Base-by-base conservation (phyloP, 2,113 vertebrate genomes). In the Elephantulus edwardii region DNA sequence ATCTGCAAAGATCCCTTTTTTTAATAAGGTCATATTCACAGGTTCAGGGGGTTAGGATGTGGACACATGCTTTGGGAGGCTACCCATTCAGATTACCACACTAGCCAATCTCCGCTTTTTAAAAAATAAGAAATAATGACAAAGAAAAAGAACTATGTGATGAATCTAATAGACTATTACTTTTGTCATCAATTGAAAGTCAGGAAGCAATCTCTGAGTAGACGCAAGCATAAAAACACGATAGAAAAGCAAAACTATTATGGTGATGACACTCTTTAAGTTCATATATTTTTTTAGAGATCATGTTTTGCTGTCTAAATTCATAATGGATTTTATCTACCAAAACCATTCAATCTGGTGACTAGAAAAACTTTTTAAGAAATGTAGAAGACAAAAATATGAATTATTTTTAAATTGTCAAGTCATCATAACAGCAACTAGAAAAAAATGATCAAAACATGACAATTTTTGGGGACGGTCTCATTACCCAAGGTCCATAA, bases 381-480 rank as follows among this genome's bases (percentile, higher is more conserved):
- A 71, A 83, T 90, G 8, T 11, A 82, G 77, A 62, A n/a, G 40
- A 30, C 28, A 88, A 42, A 90, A 76, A 71, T 42, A 8, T 77
- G 30, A 86, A 77, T 44, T 90, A 46, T 64, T 86, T 79, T 88
- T 44, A 83, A 86, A 62, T 62, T 70, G 33, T 83, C 58, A 82
- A 64, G 35, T 10, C 44, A 90, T 87, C 38, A 40, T 52, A 78
- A 78, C 35, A 52, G 24, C 64, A 54, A 60, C 81, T 33, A 64
- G n/a, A 68, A 75, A 80, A 75, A 17, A n/a, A n/a, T n/a, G n/a
- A 60, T 20, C 13, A 48, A 81, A 77, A 77, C 60, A n/a, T 54
- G 46, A 12, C 46, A 60, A 30, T 40, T 52, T 24, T 46, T 58
- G 40, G 74, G n/a, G n/a, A n/a, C 35, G 19, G 5, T 46, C 26